These are phyloP conservation scores for Neoniphon sammara DNA, from an alignment of 2,797 vertebrate species.

Conservation along the genomic window DNA sequence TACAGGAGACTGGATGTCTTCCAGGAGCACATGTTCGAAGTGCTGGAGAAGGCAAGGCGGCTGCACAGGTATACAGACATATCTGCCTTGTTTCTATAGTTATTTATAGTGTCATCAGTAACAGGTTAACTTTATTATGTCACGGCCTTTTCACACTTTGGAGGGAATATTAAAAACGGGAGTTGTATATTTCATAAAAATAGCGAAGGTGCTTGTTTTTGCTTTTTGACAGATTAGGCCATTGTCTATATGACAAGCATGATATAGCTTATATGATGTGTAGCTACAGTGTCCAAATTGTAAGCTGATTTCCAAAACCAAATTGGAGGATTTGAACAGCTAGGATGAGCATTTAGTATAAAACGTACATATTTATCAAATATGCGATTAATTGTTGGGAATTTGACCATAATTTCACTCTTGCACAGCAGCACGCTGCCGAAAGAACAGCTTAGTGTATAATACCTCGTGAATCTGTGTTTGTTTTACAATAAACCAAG, in stretches of 20 bases:
- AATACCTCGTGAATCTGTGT: background rate
- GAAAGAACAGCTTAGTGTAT: background rate
- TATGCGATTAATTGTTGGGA: background rate
- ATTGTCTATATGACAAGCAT: no score
- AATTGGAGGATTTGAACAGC: background rate
- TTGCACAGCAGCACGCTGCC: background rate
- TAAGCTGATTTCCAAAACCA: no score
- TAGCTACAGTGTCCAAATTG: background rate
- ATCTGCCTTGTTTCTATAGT: background rate
- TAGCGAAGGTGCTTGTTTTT: no score
- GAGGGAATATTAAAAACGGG: no score
- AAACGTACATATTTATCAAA: background rate
- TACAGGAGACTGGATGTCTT: slow-evolving; percentile 95
- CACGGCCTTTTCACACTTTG: no score
- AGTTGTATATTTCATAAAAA: no score
- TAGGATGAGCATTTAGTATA: background rate
- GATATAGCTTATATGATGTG: background rate
- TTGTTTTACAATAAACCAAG: background rate
- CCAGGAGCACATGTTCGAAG: slow-evolving; percentile 98
- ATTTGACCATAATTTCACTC: background rate
- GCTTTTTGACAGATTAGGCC: no score
- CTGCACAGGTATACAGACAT: slow-evolving; percentile 88
- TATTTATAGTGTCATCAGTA: no score
- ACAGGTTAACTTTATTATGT: no score
- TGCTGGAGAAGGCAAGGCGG: slow-evolving; percentile 93